Evolutionary conservation across 2,888 invertebrate species (phyloP).

Genomic region (Dynastes maya): DNA sequence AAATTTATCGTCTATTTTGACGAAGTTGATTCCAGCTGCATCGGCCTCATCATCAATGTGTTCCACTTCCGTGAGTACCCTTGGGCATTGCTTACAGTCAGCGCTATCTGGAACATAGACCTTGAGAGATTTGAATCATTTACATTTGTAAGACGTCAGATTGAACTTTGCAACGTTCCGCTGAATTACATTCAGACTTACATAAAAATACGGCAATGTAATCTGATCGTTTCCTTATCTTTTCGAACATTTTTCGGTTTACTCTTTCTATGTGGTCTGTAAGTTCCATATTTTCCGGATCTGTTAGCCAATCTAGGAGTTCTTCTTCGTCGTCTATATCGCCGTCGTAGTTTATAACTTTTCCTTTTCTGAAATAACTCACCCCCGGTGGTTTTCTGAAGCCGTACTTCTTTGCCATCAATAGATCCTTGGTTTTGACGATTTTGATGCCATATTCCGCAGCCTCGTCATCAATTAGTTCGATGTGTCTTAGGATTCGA

Average conservation of each 20-base stretch:
- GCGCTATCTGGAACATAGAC: slow-evolving; percentile 85
- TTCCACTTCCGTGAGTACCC: slow-evolving; percentile 89
- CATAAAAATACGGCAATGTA: slow-evolving; percentile 95
- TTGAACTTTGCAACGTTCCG: not conserved
- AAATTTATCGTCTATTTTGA: slow-evolving; percentile 91
- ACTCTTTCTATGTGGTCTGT: slow-evolving; percentile 94
- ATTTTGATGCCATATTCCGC: slow-evolving; percentile 93
- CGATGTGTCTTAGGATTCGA: slow-evolving; percentile 86
- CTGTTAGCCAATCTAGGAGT: slow-evolving; percentile 92
- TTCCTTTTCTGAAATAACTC: slow-evolving; percentile 91
- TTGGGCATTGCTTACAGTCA: slow-evolving; percentile 94
- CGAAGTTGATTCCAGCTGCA: slow-evolving; percentile 91
- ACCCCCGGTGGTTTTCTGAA: slow-evolving; percentile 92
- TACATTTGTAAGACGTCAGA: not conserved
- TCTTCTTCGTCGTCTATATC: slow-evolving; percentile 94
- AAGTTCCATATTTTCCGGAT: slow-evolving; percentile 94
- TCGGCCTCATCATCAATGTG: slow-evolving; percentile 96
- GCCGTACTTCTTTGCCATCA: slow-evolving; percentile 96
- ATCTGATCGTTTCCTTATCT: slow-evolving; percentile 90
- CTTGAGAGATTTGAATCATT: slow-evolving; percentile 33
- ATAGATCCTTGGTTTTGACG: slow-evolving; percentile 87
- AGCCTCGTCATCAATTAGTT: slow-evolving; percentile 93
- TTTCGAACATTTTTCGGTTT: slow-evolving; percentile 93
- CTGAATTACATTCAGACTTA: slow-evolving; percentile 72
- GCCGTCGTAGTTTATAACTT: slow-evolving; percentile 92